Evolutionary conservation across 2,888 invertebrate species (phyloP).

Genomic region (Campoletis raptor): DNA sequence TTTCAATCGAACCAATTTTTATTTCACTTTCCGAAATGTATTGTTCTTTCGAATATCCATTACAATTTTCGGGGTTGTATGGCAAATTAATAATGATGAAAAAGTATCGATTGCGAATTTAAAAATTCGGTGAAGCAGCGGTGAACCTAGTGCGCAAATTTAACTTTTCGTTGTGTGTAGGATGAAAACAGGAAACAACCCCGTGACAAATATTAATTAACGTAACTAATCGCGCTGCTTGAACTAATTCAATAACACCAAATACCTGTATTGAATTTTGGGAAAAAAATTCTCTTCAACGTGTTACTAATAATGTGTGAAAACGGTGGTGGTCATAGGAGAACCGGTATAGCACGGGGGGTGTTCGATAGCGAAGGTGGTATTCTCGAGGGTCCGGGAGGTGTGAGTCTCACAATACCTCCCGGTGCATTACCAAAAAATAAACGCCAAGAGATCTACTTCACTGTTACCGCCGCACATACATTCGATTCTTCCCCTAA

Average conservation of each 20-base stretch:
- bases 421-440: constrained; percentile 94
- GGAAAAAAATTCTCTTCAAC: background rate
- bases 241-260: constrained; percentile 57
- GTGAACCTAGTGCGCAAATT: background rate
- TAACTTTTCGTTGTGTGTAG: background rate
- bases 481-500: constrained; percentile 89
- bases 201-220: background rate
- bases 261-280: constrained; percentile 11
- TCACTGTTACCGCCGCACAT: constrained; percentile 94
- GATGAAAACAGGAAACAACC: background rate
- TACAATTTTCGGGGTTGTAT: background rate
- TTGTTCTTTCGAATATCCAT: background rate
- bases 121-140: no score
- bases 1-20: background rate
- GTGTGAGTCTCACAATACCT: constrained; percentile 95
- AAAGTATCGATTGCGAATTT: no score
- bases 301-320: constrained; percentile 72
- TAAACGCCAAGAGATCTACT: constrained; percentile 96
- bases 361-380: constrained; percentile 93
- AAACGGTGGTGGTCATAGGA: constrained; percentile 73
- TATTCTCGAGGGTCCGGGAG: constrained; percentile 93
- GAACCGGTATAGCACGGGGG: constrained; percentile 83
- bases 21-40: background rate
- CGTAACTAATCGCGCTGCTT: constrained; percentile 73
- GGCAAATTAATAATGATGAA: background rate